Evolutionary conservation across 2,113 vertebrate species (phyloP).

Genomic region (Anthoscopus minutus): DNA sequence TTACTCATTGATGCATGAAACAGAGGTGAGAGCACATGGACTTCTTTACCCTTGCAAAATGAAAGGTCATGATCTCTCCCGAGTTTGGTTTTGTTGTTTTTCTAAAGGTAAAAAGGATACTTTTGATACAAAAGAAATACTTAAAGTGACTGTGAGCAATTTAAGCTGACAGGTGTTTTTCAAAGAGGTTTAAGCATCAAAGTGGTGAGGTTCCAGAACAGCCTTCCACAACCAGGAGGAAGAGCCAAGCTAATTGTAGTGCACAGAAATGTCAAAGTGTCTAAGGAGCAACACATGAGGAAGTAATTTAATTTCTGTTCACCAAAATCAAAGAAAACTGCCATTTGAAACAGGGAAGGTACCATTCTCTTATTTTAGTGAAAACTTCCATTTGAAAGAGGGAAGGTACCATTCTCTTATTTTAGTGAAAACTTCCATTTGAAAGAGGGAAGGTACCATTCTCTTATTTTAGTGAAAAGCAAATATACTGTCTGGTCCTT

Average conservation of each 20-base stretch:
- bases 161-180: background rate
- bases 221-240: background rate
- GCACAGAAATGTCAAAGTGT: background rate
- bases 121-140: background rate
- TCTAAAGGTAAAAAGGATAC: background rate
- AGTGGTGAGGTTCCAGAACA: background rate
- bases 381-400: background rate
- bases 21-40: background rate
- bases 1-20: background rate
- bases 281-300: background rate
- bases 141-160: background rate
- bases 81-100: background rate
- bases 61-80: background rate
- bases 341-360: background rate
- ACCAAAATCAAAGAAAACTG: background rate
- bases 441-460: background rate
- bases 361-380: background rate
- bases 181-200: background rate
- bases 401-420: background rate
- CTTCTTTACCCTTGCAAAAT: background rate
- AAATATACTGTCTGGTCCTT: background rate
- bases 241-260: background rate
- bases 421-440: background rate
- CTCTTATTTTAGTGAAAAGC: background rate
- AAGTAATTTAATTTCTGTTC: background rate